A percentile compares a stretch with the other conserved stretches of the same genome.
phyloP scores from a whole-genome alignment of 2,888 invertebrate genomes.

The Acheta domesticus region DNA sequence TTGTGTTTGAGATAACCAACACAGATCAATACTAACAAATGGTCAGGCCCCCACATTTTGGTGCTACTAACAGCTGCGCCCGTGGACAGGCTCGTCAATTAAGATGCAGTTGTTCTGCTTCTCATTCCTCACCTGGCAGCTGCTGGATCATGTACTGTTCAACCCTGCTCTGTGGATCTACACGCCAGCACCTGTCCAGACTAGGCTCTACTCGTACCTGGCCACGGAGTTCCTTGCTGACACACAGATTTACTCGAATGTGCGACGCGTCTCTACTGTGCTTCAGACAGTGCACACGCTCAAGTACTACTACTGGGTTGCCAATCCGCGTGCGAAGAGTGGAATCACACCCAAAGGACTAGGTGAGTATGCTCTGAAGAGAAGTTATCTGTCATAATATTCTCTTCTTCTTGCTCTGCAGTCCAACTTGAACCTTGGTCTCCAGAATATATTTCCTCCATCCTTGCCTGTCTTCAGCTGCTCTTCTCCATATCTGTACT shows the following conservation, averaged over 20 bases:
- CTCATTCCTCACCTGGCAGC: slow-evolving; percentile 89
- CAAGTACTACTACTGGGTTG: slow-evolving; percentile 99
- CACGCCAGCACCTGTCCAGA: slow-evolving; percentile 93
- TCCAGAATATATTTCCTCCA: too few species aligned
- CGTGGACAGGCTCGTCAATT: slow-evolving; percentile 45
- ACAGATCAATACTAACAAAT: slow-evolving; percentile 18
- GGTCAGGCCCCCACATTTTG: slow-evolving; percentile 26
- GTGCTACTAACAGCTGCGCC: slow-evolving; percentile 25
- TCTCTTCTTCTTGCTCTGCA: too few species aligned
- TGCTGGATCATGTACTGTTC: slow-evolving; percentile 98
- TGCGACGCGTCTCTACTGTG: slow-evolving; percentile 93
- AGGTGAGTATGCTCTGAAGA: slow-evolving; percentile 58
- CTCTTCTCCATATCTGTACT: too few species aligned
- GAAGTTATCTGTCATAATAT: too few species aligned
- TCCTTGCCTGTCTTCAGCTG: too few species aligned
- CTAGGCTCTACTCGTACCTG: slow-evolving; percentile 92
- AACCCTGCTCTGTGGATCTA: slow-evolving; percentile 99
- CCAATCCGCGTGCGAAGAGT: slow-evolving; percentile 91
- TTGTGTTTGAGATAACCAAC: slow-evolving; percentile 9
- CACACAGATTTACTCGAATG: slow-evolving; percentile 95
- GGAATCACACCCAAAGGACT: slow-evolving; percentile 93
- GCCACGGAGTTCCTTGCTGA: slow-evolving; percentile 98
- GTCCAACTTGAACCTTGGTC: too few species aligned
- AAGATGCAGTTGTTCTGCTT: slow-evolving; percentile 83
- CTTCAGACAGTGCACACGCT: slow-evolving; percentile 97